Evolutionary conservation across 2,888 invertebrate genomes (phyloP).

Genomic region (Homarus gammarus): DNA sequence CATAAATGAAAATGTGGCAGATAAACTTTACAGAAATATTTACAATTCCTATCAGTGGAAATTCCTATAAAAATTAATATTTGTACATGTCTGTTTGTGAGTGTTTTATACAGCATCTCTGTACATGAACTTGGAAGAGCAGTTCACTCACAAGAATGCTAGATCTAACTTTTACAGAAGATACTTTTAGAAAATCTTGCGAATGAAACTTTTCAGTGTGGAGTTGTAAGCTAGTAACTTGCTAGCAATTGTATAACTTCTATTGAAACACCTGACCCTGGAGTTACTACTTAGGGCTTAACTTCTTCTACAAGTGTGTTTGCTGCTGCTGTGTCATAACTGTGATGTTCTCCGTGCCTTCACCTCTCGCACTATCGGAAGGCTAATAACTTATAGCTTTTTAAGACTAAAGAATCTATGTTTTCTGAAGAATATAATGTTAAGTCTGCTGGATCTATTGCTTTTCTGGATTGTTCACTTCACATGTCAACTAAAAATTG

Average conservation of each 20-base stretch:
- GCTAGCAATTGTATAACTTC: no score
- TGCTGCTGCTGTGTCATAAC: conserved; percentile 61
- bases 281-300: conserved; percentile 16
- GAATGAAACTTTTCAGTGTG: conserved; percentile 18
- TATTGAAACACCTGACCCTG: no score
- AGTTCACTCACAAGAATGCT: conserved; percentile 14
- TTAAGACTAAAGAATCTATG: conserved; percentile 6
- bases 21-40: background rate
- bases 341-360: conserved; percentile 71
- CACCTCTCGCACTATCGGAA: conserved; percentile 47
- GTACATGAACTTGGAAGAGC: background rate
- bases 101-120: background rate
- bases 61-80: conserved; percentile 6
- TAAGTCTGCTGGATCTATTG: conserved; percentile 9
- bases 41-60: background rate
- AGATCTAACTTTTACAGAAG: background rate
- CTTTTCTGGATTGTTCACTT: conserved; percentile 20
- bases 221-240: no score
- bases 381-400: conserved; percentile 41
- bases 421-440: conserved; percentile 7
- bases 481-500: background rate
- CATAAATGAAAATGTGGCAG: conserved; percentile 14
- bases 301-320: conserved; percentile 35
- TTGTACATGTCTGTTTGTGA: background rate
- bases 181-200: background rate